These are phyloP conservation scores for Oxyruncus cristatus DNA, from an alignment of 2,113 vertebrate species.

Conservation along the genomic window DNA sequence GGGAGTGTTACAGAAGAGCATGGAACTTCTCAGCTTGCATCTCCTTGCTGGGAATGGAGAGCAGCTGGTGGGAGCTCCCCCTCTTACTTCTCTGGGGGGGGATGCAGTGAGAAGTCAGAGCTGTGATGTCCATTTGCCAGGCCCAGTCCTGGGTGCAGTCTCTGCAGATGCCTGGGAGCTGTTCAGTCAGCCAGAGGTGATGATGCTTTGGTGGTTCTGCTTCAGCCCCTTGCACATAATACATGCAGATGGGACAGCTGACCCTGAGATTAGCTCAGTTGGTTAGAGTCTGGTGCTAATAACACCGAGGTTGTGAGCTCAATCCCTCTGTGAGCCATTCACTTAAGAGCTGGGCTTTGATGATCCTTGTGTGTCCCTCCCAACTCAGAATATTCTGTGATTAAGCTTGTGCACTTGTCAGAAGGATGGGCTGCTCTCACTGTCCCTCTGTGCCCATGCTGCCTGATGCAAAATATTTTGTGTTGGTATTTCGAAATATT, in stretches of 20 bases:
- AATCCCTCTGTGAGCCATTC: not conserved
- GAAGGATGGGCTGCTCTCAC: not conserved
- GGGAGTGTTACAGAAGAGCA: not conserved
- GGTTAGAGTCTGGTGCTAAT: not conserved
- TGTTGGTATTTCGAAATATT: not conserved
- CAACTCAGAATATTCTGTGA: not conserved
- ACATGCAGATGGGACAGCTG: fast-evolving
- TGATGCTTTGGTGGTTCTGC: not conserved
- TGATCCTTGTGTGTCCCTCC: not conserved
- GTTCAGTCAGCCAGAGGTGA: not conserved
- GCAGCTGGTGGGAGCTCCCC: not conserved
- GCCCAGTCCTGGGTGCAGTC: not conserved
- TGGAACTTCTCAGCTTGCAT: not conserved
- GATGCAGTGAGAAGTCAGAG: not conserved
- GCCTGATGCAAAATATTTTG: not conserved
- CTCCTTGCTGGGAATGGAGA: not conserved
- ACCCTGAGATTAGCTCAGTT: not conserved
- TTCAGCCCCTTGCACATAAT: not conserved
- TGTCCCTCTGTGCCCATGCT: not conserved
- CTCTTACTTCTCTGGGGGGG: not conserved
- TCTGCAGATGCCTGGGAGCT: not conserved
- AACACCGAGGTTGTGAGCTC: not conserved
- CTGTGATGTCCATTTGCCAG: not conserved
- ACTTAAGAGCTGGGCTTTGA: not conserved
- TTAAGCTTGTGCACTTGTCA: not conserved